Evolutionary conservation across 2,113 vertebrate species (phyloP), one percentile per base, ranked within the genome.

Genomic region (Mixornis gularis): DNA sequence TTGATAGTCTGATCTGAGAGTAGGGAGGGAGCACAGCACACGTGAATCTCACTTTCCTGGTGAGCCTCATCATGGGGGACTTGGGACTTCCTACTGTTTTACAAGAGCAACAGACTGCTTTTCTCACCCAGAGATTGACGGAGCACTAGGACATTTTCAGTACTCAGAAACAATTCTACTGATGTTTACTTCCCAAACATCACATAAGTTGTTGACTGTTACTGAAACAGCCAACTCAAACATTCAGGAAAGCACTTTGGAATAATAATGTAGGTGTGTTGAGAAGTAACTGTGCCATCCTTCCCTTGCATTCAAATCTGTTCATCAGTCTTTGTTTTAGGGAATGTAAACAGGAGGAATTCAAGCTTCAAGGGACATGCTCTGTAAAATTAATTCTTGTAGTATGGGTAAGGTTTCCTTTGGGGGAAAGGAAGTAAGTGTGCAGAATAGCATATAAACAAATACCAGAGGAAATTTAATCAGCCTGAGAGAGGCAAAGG

Each of bases 391-490:
- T 34, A 66, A 41, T 73, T 84, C 24, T 85, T 12, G 4, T 59
- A 76, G 56, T 85, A 40, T 20, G 66, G 44, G 55, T 93, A 46
- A 84, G 73, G 9, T 70, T 93, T 95, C 78, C 62, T 93, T 74
- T 89, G 73, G 27, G 62, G 70, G 29, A 85, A 32, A 44, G 83
- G 87, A 69, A 96, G 93, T 74, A 24, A 69, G 60, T 17, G 32
- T 59, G n/a, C 92, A 76, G 70, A 95, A 81, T 34, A 73, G 17
- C 81, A 94, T 62, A 58, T 38, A 44, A 96, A 93, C 14, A 55
- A 92, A 51, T 76, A 86, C 7, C 59, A 63, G 29, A 90, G 60
- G 51, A 96, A 74, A 60, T 86, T 94, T 73, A 90, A 88, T 79
- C 58, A 94, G 38, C 53, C 66, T 52, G 76, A 95, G 52, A 93